phyloP scores from a whole-genome alignment of 2,888 invertebrate genomes.

The Megastigmus dorsalis region DNA sequence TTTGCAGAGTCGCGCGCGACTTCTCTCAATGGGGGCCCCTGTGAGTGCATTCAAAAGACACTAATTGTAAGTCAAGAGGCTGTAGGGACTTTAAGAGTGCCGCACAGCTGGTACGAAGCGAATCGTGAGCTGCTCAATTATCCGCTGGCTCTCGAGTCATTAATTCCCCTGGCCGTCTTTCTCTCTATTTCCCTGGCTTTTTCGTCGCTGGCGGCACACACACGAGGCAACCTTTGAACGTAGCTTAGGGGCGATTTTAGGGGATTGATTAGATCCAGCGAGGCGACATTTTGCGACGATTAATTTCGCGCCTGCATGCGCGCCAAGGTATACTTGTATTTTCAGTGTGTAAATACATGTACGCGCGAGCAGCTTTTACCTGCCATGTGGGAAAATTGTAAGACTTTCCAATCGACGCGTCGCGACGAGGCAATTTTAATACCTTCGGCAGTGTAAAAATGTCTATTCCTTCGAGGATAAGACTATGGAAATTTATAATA shows the following conservation, averaged over 20 bases:
- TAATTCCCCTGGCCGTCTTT: not conserved
- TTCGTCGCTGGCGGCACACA: not conserved
- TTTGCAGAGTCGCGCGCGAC: no score
- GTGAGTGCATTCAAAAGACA: constrained; percentile 1
- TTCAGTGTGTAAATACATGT: not conserved
- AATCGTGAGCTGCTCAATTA: no score
- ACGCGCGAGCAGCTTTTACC: not conserved
- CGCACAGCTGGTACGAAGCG: no score
- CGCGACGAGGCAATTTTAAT: constrained; percentile 12
- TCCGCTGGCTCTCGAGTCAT: not conserved
- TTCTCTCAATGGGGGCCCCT: no score
- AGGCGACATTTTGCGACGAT: no score
- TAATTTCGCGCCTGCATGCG: not conserved
- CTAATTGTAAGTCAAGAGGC: constrained; percentile 13
- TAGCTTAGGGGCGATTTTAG: not conserved
- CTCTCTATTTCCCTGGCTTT: not conserved
- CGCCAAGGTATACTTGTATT: not conserved
- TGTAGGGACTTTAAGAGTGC: no score
- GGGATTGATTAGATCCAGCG: constrained; percentile 7
- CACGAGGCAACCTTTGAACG: not conserved
- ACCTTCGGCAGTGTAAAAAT: constrained; percentile 13
- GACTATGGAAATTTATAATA: not conserved
- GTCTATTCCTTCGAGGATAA: not conserved
- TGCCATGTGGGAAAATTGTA: constrained; percentile 26
- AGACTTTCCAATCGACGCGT: constrained; percentile 41